A percentile compares a stretch with the other conserved stretches of the same genome.
Evolutionary conservation across 1,140 invertebrate genomes (phyloP).

Genomic region (Harpegnathos saltator): DNA sequence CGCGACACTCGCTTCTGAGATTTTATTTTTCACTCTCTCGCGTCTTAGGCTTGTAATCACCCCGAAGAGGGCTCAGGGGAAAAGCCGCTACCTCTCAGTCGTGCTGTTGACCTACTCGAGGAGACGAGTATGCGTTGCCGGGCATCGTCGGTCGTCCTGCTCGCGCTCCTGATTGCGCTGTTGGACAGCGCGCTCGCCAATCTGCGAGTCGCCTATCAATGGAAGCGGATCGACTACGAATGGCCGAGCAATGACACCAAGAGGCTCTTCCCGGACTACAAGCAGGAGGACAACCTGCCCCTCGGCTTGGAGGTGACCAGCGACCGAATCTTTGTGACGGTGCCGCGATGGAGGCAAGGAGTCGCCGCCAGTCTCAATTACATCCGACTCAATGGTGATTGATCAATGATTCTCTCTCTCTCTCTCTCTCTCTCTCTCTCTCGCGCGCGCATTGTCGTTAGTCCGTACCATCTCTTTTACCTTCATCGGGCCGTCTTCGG

Average conservation of each 20-base stretch:
- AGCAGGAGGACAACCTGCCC: conserved; percentile 89
- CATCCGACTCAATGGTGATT: conserved; percentile 89
- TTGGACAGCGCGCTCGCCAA: conserved; percentile 86
- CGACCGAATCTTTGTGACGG: conserved; percentile 89
- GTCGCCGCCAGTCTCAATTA: conserved; percentile 91
- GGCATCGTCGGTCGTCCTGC: neutral
- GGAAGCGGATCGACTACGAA: conserved; percentile 90
- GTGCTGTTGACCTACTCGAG: neutral
- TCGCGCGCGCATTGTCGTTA: neutral
- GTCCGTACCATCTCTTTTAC: neutral
- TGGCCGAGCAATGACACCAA: conserved; percentile 86
- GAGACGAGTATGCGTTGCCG: conserved; percentile 24
- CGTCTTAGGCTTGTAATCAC: too few relatives aligned
- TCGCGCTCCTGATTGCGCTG: conserved; percentile 35
- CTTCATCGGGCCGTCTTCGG: conserved; percentile 77
- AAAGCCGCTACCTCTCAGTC: too few relatives aligned
- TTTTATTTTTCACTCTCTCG: neutral
- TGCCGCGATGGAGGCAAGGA: conserved; percentile 91
- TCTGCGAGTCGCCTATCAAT: conserved; percentile 89
- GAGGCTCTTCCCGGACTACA: conserved; percentile 78
- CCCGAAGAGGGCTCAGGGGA: too few relatives aligned
- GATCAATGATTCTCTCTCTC: neutral
- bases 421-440: too few relatives aligned
- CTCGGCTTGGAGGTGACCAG: conserved; percentile 89
- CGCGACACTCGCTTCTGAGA: neutral